Percentiles rank a stretch among this genome's conserved stretches.
Conservation (phyloP, 2,797 vertebrate species). For the Dendrocincla fuliginosa region DNA sequence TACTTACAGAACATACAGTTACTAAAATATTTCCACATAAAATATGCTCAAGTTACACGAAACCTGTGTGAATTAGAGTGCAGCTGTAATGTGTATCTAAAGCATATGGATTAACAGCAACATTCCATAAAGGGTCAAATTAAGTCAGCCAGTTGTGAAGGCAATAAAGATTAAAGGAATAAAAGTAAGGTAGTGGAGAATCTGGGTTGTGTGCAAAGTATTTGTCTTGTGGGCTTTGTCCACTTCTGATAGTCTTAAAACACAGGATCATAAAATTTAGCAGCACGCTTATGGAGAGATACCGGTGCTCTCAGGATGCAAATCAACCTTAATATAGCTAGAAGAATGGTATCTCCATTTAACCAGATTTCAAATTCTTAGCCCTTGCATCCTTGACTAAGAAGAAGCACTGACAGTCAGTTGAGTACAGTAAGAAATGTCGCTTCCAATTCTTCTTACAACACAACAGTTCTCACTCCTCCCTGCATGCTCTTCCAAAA, state of each 20-base stretch:
- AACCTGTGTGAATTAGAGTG: slow-evolving; percentile 67
- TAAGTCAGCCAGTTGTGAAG: slow-evolving; percentile 67
- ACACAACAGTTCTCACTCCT: background rate
- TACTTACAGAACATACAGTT: slow-evolving; percentile 82
- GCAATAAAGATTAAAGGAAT: slow-evolving; percentile 42
- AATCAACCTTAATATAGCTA: background rate
- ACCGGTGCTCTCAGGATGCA: background rate
- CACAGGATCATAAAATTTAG: background rate
- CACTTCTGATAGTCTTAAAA: slow-evolving; percentile 6
- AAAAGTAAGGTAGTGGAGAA: slow-evolving; percentile 12
- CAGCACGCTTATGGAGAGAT: background rate
- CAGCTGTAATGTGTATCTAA: slow-evolving; percentile 74
- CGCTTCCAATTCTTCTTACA: slow-evolving; percentile 2
- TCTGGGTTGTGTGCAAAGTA: slow-evolving; percentile 51
- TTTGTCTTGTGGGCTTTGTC: slow-evolving; percentile 17
- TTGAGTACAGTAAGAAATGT: slow-evolving; percentile 8
- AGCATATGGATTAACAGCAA: slow-evolving; percentile 72
- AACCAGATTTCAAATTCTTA: slow-evolving; percentile 13
- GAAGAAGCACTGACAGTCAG: background rate
- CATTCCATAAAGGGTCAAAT: slow-evolving; percentile 67
- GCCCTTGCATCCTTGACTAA: slow-evolving; percentile 31
- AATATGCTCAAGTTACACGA: slow-evolving; percentile 81
- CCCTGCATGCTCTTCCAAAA: slow-evolving; percentile 5
- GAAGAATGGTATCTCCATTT: slow-evolving; percentile 1
- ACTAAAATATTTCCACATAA: slow-evolving; percentile 83